These are phyloP conservation scores for Cyprinodon diabolis DNA, from an alignment of 2,797 vertebrate genomes.

Conservation along the genomic window DNA sequence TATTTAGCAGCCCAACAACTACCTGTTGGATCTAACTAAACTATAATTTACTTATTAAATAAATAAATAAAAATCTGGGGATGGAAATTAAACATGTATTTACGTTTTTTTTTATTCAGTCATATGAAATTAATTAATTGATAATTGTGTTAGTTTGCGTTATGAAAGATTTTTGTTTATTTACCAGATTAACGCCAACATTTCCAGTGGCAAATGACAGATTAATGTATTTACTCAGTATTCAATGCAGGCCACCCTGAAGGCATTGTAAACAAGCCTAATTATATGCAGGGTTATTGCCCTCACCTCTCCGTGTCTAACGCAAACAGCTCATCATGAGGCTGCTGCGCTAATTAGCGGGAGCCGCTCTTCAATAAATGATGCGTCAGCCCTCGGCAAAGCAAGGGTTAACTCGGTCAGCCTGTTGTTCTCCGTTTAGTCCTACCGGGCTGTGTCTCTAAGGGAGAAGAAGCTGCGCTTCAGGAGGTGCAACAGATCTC, in stretches of 20 bases:
- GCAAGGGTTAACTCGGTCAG: constrained; percentile 72
- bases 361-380: constrained; percentile 50
- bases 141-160: neutral
- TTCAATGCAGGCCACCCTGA: neutral
- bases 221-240: neutral
- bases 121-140: neutral
- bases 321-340: constrained; percentile 16
- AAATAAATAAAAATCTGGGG: neutral
- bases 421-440: constrained; percentile 64
- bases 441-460: constrained; percentile 70
- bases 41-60: neutral
- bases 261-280: neutral
- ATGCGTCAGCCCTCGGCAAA: constrained; percentile 54
- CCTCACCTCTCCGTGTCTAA: neutral
- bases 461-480: constrained; percentile 66
- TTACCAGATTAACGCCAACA: neutral
- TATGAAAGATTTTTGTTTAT: too few relatives aligned
- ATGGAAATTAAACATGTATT: neutral
- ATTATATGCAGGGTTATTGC: neutral
- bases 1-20: neutral
- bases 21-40: constrained; percentile 58
- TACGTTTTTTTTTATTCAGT: neutral
- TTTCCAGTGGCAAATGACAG: neutral
- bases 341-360: constrained; percentile 49
- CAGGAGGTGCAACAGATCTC: constrained; percentile 76